Percentiles rank a stretch among this genome's conserved stretches.
Evolutionary conservation across 2,888 invertebrate genomes (phyloP).

Genomic region (Chydorus sphaericus): DNA sequence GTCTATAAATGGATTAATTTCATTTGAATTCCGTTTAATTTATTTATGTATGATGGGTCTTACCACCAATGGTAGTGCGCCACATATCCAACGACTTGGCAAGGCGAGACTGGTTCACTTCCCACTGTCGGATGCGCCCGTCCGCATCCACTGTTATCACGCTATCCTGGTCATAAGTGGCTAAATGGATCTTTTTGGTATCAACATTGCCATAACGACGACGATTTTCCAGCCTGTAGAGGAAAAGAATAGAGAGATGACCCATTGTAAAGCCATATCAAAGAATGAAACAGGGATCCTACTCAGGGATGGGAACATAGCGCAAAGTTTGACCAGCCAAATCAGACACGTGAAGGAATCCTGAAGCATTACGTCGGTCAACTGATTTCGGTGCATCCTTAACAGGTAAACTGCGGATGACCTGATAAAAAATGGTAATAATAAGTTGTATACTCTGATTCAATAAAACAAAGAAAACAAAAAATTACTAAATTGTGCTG

Average conservation of each 20-base stretch:
- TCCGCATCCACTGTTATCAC: slow-evolving; percentile 38
- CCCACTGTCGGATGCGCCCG: slow-evolving; percentile 40
- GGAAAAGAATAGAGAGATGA: slow-evolving; percentile 17
- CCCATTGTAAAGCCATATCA: neutral
- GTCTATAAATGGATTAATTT: neutral
- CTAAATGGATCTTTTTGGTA: slow-evolving; percentile 20
- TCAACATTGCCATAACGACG: neutral
- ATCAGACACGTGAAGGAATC: slow-evolving; percentile 40
- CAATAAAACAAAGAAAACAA: neutral
- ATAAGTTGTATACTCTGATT: too few species aligned
- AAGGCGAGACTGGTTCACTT: slow-evolving; percentile 33
- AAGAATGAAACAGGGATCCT: slow-evolving; percentile 19
- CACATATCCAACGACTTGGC: slow-evolving; percentile 34
- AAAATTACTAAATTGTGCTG: neutral
- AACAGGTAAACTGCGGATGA: neutral
- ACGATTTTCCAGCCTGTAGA: slow-evolving; percentile 25
- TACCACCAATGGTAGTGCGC: slow-evolving; percentile 23
- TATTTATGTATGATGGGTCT: too few species aligned
- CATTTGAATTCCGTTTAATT: too few species aligned
- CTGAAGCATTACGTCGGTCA: slow-evolving; percentile 16
- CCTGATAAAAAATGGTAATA: too few species aligned
- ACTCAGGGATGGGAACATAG: slow-evolving; percentile 39
- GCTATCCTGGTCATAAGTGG: slow-evolving; percentile 32
- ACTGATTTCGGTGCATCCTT: neutral
- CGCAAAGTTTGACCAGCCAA: slow-evolving; percentile 32